phyloP scores from a whole-genome alignment of 2,797 vertebrate genomes.

The Botia almorhae region DNA sequence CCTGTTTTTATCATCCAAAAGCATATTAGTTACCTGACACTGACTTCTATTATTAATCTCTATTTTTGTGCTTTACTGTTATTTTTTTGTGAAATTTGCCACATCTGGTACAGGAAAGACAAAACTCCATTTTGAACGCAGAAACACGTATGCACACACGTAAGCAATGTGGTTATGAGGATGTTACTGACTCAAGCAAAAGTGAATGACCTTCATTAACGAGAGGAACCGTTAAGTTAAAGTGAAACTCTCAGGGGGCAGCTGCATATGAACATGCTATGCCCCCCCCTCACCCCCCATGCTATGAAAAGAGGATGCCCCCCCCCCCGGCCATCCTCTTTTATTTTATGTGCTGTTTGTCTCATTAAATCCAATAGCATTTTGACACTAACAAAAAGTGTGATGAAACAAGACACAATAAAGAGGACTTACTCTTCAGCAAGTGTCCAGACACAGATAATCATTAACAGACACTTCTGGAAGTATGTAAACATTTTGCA shows the following conservation, averaged over 20 bases:
- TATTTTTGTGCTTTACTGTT: neutral
- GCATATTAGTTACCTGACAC: neutral
- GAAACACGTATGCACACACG: neutral
- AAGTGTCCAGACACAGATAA: neutral
- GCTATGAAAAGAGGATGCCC: too few species aligned
- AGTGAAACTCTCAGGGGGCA: slow-evolving; percentile 5
- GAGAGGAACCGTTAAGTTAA: slow-evolving; percentile 28
- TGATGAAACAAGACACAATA: slow-evolving; percentile 20
- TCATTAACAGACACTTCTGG: neutral
- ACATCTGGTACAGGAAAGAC: neutral
- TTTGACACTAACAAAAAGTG: slow-evolving; percentile 31
- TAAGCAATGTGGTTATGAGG: slow-evolving; percentile 28
- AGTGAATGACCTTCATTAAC: slow-evolving; percentile 35
- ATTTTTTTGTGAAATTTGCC: neutral
- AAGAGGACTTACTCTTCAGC: neutral
- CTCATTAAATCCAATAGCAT: slow-evolving; percentile 35
- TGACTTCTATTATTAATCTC: neutral
- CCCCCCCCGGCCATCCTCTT: slow-evolving; percentile 15
- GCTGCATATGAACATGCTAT: neutral
- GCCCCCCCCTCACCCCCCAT: too few species aligned
- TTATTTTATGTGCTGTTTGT: slow-evolving; percentile 25
- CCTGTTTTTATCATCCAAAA: neutral
- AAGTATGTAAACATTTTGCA: neutral
- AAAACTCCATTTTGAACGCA: neutral
- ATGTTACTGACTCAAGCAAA: slow-evolving; percentile 19